Conservation (phyloP, 2,888 invertebrate genomes). For the Hyppa rectilinea region DNA sequence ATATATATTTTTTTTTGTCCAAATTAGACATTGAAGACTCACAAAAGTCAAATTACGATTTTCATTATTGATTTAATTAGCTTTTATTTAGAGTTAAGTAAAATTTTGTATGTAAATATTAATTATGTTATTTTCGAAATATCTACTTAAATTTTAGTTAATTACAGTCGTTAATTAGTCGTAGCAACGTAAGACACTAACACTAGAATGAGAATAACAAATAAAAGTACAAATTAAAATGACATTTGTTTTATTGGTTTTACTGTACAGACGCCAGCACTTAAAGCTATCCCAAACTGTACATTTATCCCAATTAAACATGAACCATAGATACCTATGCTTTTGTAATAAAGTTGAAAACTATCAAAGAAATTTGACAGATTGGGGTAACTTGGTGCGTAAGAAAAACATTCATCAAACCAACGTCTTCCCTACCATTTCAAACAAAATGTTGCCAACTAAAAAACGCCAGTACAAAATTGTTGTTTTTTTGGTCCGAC, state of each 20-base stretch:
- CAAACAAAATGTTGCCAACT: neutral
- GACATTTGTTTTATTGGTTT: constrained; percentile 28
- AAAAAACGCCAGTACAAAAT: neutral
- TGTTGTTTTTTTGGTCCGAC: neutral
- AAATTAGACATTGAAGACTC: neutral
- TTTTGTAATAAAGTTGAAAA: too few relatives aligned
- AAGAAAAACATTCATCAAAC: neutral
- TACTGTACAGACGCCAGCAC: too few relatives aligned
- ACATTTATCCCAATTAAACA: too few relatives aligned
- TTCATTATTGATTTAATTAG: neutral
- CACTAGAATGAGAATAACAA: neutral
- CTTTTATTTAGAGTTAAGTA: neutral
- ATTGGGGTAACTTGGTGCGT: too few relatives aligned
- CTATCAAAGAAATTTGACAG: too few relatives aligned
- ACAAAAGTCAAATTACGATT: neutral
- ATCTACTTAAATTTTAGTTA: neutral
- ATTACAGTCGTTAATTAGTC: neutral
- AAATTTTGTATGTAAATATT: neutral
- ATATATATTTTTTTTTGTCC: neutral
- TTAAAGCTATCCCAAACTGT: too few relatives aligned
- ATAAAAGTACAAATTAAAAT: constrained; percentile 20
- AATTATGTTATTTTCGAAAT: neutral
- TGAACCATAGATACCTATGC: too few relatives aligned
- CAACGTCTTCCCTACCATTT: neutral
- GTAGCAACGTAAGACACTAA: neutral